These are phyloP conservation scores for Coelinius sp. DNA, from an alignment of 2,888 invertebrate species.

Conservation along the genomic window DNA sequence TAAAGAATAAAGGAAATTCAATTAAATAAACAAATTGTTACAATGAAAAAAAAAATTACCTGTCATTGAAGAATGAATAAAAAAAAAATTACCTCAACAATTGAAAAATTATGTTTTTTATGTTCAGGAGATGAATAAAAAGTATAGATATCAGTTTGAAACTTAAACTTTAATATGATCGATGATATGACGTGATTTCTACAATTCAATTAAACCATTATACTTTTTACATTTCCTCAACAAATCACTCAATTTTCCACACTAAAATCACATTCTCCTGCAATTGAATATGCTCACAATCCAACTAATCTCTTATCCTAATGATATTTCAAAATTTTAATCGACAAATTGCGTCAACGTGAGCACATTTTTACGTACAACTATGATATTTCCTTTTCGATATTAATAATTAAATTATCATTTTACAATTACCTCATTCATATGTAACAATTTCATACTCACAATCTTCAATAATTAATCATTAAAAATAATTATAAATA, in stretches of 20 bases:
- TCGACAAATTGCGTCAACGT: background rate
- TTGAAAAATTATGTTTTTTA: background rate
- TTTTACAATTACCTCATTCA: background rate
- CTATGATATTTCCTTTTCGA: conserved; percentile 11
- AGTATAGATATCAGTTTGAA: background rate
- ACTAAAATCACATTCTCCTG: too few relatives aligned
- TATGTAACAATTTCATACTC: background rate
- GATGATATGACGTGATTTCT: conserved; percentile 54
- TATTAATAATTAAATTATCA: background rate
- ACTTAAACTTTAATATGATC: conserved; percentile 50
- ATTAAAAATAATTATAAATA: conserved; percentile 28
- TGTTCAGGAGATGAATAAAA: conserved; percentile 1
- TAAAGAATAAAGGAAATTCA: background rate
- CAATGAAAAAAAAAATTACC: background rate
- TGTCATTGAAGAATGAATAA: background rate
- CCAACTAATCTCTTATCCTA: conserved; percentile 40
- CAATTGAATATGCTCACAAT: background rate
- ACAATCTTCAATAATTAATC: background rate
- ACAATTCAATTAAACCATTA: too few relatives aligned
- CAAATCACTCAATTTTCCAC: conserved; percentile 42
- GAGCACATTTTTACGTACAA: conserved; percentile 24
- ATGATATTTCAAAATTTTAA: conserved; percentile 50
- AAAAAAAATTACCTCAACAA: background rate
- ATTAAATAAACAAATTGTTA: background rate
- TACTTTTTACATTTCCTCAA: conserved; percentile 25